Base-by-base conservation (phyloP, 2,797 vertebrate genomes). In the Champsocephalus gunnari region DNA sequence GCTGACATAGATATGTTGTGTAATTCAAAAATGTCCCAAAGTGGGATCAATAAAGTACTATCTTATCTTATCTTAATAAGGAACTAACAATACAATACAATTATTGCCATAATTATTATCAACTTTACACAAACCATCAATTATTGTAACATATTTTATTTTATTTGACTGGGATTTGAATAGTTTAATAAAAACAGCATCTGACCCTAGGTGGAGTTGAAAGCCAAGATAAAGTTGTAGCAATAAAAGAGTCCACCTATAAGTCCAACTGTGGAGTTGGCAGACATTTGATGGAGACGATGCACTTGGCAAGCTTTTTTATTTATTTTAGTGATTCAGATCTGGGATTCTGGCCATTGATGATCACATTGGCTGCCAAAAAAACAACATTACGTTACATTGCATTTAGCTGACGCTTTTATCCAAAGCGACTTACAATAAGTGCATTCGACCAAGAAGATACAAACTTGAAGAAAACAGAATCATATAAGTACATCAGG, bases 341-440 rank as follows among this genome's bases (percentile, higher is more conserved):
- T 79, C 62, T 68, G 49, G 75, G 66, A 60, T 78, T 49, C 9
- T 4, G 0, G 64, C 72, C 66, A 79, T 68, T 51, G 47, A 54
- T 71, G 44, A 69, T 13, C 16, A 6, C 8, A 0, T 4, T 3
- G 3, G 41, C 67, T 61, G 75, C 43, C 72, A 80, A 62, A 81
- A 24, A 41, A 9, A 28, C 28, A 28, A 28, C 28, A 28, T 28
- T 28, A 5, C 28, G 5, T 28, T 28, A 28, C 28, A 28, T 28
- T 28, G 4, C 28, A 28, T 28, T 28, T 28, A 28, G 28, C 28
- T 28, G 4, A 5, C 1, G 28, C 28, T 28, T 28, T 28, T 28
- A 28, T 28, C 4, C 28, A 28, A 28, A 28, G 24, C 24, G 3
- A 28, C 28, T 28, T 5, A 28, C 28, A 28, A 28, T 28, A 28